These are phyloP conservation scores for Myiotriccus ornatus DNA, from an alignment of 2,797 vertebrate genomes.

Conservation along the genomic window DNA sequence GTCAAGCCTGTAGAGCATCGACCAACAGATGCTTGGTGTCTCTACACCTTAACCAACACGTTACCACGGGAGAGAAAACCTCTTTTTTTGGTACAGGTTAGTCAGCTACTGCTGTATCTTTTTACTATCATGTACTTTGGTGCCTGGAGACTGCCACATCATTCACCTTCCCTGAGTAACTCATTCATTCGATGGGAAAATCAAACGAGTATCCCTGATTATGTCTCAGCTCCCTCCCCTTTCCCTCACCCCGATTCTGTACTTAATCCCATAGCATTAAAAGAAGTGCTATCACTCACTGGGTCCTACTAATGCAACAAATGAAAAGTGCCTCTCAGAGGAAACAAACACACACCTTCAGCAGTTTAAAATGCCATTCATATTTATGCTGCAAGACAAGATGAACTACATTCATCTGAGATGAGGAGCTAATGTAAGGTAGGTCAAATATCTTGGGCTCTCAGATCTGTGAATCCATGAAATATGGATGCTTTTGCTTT, in stretches of 20 bases:
- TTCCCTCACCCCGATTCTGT: background rate
- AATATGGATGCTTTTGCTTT: background rate
- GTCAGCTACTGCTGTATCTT: background rate
- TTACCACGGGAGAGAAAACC: background rate
- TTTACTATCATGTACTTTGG: background rate
- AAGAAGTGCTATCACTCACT: background rate
- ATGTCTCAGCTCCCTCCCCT: background rate
- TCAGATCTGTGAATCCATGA: background rate
- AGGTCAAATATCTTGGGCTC: background rate
- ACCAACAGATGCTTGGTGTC: background rate
- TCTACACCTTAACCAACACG: background rate
- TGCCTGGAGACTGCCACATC: background rate
- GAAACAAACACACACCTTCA: background rate
- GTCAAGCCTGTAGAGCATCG: background rate
- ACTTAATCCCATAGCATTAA: background rate
- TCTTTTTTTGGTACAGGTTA: background rate
- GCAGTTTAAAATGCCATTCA: background rate
- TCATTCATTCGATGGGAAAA: background rate
- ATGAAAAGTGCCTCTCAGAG: slow-evolving; percentile 25
- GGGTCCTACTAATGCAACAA: background rate
- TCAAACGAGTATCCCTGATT: background rate
- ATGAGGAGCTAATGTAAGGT: background rate
- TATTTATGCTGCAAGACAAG: background rate
- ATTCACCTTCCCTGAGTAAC: background rate
- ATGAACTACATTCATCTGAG: background rate